Conservation (phyloP, 2,113 vertebrate species). For the Vidua chalybeata region DNA sequence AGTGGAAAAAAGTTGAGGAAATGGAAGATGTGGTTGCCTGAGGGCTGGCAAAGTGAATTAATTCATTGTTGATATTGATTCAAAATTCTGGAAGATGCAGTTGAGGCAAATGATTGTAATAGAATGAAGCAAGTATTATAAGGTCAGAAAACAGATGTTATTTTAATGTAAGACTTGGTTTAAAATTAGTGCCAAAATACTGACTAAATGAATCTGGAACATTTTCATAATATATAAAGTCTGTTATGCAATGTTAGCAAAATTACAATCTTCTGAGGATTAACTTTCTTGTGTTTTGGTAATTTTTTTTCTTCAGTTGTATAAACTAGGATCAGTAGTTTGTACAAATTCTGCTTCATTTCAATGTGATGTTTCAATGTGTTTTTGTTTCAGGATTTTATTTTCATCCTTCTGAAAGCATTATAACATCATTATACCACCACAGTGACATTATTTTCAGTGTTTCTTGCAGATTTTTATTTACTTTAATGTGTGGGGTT, state of each 20-base stretch:
- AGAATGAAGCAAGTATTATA: not conserved
- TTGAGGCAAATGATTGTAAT: constrained; percentile 42
- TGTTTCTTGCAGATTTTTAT: not conserved
- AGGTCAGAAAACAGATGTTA: constrained; percentile 64
- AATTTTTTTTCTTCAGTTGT: not conserved
- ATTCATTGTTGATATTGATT: constrained; percentile 48
- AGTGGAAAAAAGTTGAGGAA: constrained; percentile 42
- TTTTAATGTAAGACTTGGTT: not conserved
- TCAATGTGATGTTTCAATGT: not conserved
- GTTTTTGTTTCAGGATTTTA: not conserved
- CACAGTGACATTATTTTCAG: not conserved
- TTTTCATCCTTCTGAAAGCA: not conserved
- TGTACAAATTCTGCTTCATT: not conserved
- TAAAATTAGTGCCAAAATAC: constrained; percentile 24
- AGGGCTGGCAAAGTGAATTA: constrained; percentile 54
- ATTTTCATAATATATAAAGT: not conserved
- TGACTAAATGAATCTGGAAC: not conserved
- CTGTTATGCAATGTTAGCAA: constrained; percentile 3
- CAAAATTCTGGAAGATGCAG: constrained; percentile 42
- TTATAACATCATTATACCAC: not conserved
- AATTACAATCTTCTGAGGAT: not conserved
- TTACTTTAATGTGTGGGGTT: not conserved
- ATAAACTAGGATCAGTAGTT: not conserved
- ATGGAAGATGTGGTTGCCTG: constrained; percentile 19
- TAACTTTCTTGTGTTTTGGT: not conserved